These are phyloP conservation scores for Eira barbara DNA, from an alignment of 2,113 vertebrate genomes.

Conservation along the genomic window DNA sequence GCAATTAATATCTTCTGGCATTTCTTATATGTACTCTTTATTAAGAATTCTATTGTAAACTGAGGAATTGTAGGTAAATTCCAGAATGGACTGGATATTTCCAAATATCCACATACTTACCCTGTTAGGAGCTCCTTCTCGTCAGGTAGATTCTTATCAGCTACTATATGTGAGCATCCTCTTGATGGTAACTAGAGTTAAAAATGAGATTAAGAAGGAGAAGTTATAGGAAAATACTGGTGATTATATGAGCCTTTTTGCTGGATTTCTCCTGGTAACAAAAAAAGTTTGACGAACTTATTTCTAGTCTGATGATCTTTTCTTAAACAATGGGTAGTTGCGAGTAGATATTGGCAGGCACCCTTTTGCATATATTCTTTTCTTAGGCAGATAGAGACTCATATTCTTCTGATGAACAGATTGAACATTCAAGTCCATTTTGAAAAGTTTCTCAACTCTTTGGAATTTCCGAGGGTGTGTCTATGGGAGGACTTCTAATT, in stretches of 20 bases:
- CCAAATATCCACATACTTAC: not conserved
- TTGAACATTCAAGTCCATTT: not conserved
- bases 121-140: not conserved
- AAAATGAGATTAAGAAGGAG: not conserved
- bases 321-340: not conserved
- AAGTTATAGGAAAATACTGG: not conserved
- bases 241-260: not conserved
- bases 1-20: not conserved
- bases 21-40: not conserved
- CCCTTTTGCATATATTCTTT: not conserved
- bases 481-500: not conserved
- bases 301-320: not conserved
- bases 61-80: not conserved
- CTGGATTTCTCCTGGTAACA: not conserved
- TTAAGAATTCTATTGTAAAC: not conserved
- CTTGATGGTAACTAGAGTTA: not conserved
- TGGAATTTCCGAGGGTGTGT: not conserved
- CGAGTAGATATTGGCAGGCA: not conserved
- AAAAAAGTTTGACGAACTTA: not conserved
- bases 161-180: not conserved
- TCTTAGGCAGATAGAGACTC: not conserved
- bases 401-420: not conserved
- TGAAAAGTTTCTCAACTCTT: not conserved
- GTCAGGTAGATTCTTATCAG: not conserved
- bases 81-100: not conserved